phyloP scores from a whole-genome alignment of 2,888 invertebrate genomes.

The Didymodactylos carnosus region DNA sequence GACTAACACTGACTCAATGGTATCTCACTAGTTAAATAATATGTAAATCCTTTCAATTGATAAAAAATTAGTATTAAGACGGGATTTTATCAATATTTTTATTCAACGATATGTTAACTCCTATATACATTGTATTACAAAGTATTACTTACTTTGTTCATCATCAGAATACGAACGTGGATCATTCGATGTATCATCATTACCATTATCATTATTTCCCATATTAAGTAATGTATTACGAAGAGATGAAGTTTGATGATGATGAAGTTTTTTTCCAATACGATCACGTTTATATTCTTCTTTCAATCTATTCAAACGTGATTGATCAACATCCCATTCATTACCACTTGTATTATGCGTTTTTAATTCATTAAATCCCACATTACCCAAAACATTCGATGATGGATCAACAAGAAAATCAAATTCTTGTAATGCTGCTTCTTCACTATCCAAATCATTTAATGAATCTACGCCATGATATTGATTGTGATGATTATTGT shows the following conservation, averaged over 20 bases:
- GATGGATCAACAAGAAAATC: not conserved
- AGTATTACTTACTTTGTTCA: not conserved
- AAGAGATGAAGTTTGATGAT: not conserved
- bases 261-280: constrained; percentile 15
- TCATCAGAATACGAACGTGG: not conserved
- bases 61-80: too few relatives aligned
- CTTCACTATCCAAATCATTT: not conserved
- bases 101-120: too few relatives aligned
- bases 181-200: not conserved
- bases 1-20: too few relatives aligned
- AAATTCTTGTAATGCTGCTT: not conserved
- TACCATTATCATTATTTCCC: too few relatives aligned
- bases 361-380: too few relatives aligned
- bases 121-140: too few relatives aligned
- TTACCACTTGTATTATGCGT: constrained; percentile 21
- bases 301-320: constrained; percentile 34
- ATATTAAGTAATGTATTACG: not conserved
- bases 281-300: constrained; percentile 34
- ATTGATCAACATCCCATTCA: constrained; percentile 35
- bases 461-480: not conserved
- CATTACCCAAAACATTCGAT: too few relatives aligned
- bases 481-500: not conserved
- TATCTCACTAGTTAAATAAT: too few relatives aligned
- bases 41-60: too few relatives aligned
- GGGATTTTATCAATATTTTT: too few relatives aligned